A percentile compares a stretch with the other conserved stretches of the same genome.
Conservation (phyloP, 2,797 vertebrate species). For the Chaunax sp. region DNA sequence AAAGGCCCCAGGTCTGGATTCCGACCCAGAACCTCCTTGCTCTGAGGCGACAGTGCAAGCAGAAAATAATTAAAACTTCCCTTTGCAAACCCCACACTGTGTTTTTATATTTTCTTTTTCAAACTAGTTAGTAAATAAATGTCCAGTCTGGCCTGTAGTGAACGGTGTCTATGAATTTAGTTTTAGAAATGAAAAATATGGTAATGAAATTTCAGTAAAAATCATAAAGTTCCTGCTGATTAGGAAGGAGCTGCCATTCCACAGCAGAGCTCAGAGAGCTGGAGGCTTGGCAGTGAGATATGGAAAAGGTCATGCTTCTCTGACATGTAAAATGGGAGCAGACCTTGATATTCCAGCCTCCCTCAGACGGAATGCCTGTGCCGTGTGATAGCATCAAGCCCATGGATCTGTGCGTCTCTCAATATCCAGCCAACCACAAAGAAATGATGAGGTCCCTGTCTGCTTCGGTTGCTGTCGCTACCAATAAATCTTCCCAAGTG, state of each 20-base stretch:
- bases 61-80: no score
- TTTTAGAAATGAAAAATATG: no score
- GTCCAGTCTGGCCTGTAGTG: no score
- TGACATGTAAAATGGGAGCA: constrained; percentile 36
- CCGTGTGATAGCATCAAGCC: constrained; percentile 38
- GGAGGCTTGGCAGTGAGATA: constrained; percentile 24
- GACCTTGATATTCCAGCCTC: constrained; percentile 23
- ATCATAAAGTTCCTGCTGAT: constrained; percentile 32
- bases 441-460: constrained; percentile 68
- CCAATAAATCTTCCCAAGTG: constrained; percentile 73
- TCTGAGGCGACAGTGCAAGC: no score
- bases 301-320: constrained; percentile 54
- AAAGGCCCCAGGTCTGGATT: no score
- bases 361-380: constrained; percentile 23
- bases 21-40: no score
- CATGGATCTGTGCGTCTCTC: constrained; percentile 30
- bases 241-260: constrained; percentile 22
- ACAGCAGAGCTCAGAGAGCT: constrained; percentile 10
- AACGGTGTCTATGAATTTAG: no score
- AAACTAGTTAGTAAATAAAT: no score
- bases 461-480: constrained; percentile 47
- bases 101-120: no score
- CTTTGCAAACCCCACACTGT: no score
- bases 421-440: constrained; percentile 39
- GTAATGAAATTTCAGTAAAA: not conserved